phyloP scores from a whole-genome alignment of 1,140 invertebrate species.

The Myzus persicae region DNA sequence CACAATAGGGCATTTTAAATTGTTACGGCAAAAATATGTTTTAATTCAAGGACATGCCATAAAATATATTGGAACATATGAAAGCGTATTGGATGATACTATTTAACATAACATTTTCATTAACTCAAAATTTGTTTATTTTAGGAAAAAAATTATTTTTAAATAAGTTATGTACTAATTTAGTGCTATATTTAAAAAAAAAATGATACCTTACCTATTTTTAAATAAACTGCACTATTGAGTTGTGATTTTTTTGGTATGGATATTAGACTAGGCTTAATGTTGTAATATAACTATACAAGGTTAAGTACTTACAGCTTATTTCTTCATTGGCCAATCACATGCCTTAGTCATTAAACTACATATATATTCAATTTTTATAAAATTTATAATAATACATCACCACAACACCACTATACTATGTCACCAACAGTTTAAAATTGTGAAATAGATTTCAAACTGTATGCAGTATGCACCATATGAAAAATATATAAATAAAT shows the following conservation, averaged over 20 bases:
- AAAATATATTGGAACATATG: background rate
- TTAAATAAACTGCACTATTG: background rate
- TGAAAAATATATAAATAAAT: too few relatives aligned
- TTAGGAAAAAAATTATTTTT: background rate
- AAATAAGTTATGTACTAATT: too few relatives aligned
- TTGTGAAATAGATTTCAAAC: too few relatives aligned
- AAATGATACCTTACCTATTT: background rate
- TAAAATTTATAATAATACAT: too few relatives aligned
- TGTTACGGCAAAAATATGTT: background rate
- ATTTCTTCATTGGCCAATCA: too few relatives aligned
- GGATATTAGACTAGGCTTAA: background rate
- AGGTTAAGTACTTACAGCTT: background rate
- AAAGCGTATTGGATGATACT: background rate
- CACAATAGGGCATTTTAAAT: background rate
- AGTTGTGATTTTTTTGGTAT: background rate
- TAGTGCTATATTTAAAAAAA: too few relatives aligned
- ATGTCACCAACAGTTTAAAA: too few relatives aligned
- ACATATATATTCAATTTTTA: too few relatives aligned
- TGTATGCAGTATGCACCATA: too few relatives aligned
- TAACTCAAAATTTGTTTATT: background rate
- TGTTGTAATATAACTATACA: too few relatives aligned
- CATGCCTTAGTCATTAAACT: background rate
- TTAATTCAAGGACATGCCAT: background rate
- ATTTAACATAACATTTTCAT: background rate
- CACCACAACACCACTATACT: too few relatives aligned